Conservation (phyloP, 2,888 invertebrate species). For the Apomyelois bistriatella region DNA sequence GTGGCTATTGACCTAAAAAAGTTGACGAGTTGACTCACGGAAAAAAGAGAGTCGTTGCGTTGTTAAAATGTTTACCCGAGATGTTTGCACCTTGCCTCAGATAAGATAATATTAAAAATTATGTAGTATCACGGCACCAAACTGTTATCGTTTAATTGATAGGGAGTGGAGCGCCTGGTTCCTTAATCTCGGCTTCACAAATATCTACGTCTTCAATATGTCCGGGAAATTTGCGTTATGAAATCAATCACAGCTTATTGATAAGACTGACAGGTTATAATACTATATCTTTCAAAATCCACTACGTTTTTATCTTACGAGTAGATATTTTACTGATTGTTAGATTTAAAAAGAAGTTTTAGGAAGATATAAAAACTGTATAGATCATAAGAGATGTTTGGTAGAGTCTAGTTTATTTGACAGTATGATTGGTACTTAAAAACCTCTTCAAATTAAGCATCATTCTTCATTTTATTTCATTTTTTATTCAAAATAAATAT, state of each 20-base stretch:
- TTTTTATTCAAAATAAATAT: too few species aligned
- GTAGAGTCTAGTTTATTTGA: background rate
- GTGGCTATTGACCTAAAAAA: slow-evolving; percentile 7
- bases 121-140: slow-evolving; percentile 45
- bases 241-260: slow-evolving; percentile 52
- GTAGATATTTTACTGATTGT: background rate
- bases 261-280: slow-evolving; percentile 46
- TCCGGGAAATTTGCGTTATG: slow-evolving; percentile 32
- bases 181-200: slow-evolving; percentile 49
- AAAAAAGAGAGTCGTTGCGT: background rate
- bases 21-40: slow-evolving; percentile 7
- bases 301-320: slow-evolving; percentile 2
- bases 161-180: slow-evolving; percentile 40
- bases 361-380: background rate
- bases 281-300: slow-evolving; percentile 21
- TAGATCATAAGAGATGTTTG: background rate
- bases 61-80: slow-evolving; percentile 43
- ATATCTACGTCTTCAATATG: slow-evolving; percentile 46
- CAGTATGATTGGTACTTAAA: too few species aligned
- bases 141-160: slow-evolving; percentile 52
- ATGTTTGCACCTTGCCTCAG: slow-evolving; percentile 58
- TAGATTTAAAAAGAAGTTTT: background rate
- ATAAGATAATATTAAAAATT: slow-evolving; percentile 68
- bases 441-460: too few species aligned
- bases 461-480: too few species aligned